Evolutionary conservation across 2,888 invertebrate genomes (phyloP).

Genomic region (Barypeithes pellucidus): DNA sequence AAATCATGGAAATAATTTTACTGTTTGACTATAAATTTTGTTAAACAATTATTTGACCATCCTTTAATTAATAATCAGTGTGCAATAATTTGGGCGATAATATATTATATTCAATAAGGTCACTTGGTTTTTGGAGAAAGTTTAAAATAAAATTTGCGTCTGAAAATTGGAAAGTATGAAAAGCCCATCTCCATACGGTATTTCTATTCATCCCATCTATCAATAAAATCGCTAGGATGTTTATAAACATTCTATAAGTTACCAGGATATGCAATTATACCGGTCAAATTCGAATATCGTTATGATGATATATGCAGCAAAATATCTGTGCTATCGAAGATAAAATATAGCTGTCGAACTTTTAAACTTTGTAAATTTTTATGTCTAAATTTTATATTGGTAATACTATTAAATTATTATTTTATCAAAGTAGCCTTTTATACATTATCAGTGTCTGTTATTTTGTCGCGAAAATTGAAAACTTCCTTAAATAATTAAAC

Average conservation of each 20-base stretch:
- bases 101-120: background rate
- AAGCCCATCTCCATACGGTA: too few species aligned
- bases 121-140: too few species aligned
- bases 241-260: constrained; percentile 43
- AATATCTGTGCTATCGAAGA: constrained; percentile 47
- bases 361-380: too few species aligned
- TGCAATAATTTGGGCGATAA: background rate
- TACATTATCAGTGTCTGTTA: too few species aligned
- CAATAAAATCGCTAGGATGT: constrained; percentile 17
- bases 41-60: constrained; percentile 12
- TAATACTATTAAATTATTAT: too few species aligned
- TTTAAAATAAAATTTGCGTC: too few species aligned
- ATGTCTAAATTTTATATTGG: too few species aligned
- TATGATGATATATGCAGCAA: constrained; percentile 46
- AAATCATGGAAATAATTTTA: constrained; percentile 19
- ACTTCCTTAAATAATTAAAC: too few species aligned
- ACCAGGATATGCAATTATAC: constrained; percentile 54
- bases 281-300: constrained; percentile 56
- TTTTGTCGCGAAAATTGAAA: too few species aligned
- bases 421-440: too few species aligned
- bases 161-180: too few species aligned
- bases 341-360: constrained; percentile 49
- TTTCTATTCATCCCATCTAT: constrained; percentile 8
- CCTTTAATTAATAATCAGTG: constrained; percentile 1
- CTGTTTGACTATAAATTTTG: background rate